Conservation (phyloP, 64 coral and sea anemone species). For the Montipora capricornis region DNA sequence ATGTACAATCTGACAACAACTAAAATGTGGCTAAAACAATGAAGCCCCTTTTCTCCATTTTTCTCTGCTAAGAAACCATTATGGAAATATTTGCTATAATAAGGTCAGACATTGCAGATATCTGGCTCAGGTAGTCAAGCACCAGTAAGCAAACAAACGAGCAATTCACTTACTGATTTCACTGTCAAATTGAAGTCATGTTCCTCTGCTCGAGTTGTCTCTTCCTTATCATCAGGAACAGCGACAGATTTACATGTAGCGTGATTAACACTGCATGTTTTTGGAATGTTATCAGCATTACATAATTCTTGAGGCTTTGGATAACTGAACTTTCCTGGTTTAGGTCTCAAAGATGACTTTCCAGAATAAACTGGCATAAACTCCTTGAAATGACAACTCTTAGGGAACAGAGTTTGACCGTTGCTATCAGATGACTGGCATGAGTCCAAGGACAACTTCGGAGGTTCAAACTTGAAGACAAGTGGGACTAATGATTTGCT, state of each 20-base stretch:
- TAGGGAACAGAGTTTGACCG: neutral
- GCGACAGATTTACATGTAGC: neutral
- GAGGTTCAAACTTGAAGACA: slow-evolving; percentile 38
- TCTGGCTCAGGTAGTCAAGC: too few relatives aligned
- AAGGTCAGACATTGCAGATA: too few relatives aligned
- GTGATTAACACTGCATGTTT: neutral
- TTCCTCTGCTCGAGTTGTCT: neutral
- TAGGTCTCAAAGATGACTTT: neutral
- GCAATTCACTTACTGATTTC: slow-evolving; percentile 7
- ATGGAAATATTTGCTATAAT: too few relatives aligned
- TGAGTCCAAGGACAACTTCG: slow-evolving; percentile 10
- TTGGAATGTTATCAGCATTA: neutral
- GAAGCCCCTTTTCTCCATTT: too few relatives aligned
- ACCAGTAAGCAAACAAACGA: neutral
- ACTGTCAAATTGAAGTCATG: neutral
- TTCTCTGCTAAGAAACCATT: too few relatives aligned
- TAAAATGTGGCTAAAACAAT: too few relatives aligned
- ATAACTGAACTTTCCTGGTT: neutral
- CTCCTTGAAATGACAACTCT: neutral
- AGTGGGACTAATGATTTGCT: neutral
- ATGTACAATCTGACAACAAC: too few relatives aligned
- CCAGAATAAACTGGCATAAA: slow-evolving; percentile 57
- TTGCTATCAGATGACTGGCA: neutral
- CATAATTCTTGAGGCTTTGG: neutral
- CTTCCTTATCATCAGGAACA: neutral